Conservation (phyloP, 2,888 invertebrate genomes). For the Nineta flava region DNA sequence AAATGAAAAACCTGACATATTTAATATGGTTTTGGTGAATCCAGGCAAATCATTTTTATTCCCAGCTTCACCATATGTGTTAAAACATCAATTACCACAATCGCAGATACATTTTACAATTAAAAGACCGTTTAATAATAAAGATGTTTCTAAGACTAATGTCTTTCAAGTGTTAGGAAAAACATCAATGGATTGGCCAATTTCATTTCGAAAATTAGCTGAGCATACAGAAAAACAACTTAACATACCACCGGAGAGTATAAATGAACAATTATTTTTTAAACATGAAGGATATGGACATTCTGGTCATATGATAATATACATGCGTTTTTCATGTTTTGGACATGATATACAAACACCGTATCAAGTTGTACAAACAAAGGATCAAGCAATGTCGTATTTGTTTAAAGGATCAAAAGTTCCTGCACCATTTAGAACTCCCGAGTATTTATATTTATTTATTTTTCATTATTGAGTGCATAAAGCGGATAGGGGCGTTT, state of each 20-base stretch:
- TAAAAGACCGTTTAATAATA: not conserved
- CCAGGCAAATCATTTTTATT: conserved; percentile 5
- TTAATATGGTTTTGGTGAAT: not conserved
- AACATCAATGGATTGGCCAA: not conserved
- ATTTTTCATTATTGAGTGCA: not conserved
- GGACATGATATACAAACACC: conserved; percentile 2
- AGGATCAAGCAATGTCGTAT: conserved; percentile 2
- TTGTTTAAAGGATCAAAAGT: conserved; percentile 1
- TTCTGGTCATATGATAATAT: not conserved
- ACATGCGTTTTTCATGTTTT: conserved; percentile 3
- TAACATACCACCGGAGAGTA: not conserved
- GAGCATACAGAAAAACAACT: not conserved
- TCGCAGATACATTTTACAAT: not conserved
- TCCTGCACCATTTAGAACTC: not conserved
- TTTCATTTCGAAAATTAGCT: not conserved
- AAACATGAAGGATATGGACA: not conserved
- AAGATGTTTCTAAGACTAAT: not conserved
- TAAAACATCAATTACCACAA: not conserved
- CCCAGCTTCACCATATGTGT: not conserved
- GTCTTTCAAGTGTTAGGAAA: not conserved
- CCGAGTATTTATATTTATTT: not conserved
- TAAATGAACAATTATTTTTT: not conserved
- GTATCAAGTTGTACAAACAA: conserved; percentile 1
- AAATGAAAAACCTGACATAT: not conserved
- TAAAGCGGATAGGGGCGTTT: too few relatives aligned